A percentile compares a stretch with the other conserved stretches of the same genome.
phyloP scores from a whole-genome alignment of 1,140 invertebrate species.

The Macrocentrus cingulum region DNA sequence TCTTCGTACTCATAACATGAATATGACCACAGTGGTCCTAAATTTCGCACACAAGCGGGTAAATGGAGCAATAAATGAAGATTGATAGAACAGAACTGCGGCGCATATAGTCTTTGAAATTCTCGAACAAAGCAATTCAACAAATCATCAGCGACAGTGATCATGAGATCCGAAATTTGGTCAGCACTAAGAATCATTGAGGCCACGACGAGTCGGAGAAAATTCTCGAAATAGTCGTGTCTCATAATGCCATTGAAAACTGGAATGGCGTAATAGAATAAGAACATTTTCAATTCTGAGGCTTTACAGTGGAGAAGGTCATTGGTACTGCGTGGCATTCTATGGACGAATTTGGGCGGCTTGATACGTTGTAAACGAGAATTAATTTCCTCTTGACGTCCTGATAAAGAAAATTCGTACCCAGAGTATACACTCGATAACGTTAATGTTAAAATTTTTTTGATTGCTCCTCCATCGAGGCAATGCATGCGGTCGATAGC shows the following conservation, averaged over 20 bases:
- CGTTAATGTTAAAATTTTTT: slow-evolving; percentile 20
- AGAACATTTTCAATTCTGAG: slow-evolving; percentile 28
- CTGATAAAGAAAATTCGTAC: slow-evolving; percentile 6
- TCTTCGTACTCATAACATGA: slow-evolving; percentile 34
- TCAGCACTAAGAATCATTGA: slow-evolving; percentile 3
- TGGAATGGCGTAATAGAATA: slow-evolving; percentile 30
- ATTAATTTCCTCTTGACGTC: slow-evolving; percentile 13
- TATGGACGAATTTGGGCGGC: slow-evolving; percentile 32
- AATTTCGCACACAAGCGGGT: slow-evolving; percentile 25
- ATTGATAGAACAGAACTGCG: slow-evolving; percentile 34
- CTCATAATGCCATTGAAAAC: slow-evolving; percentile 30
- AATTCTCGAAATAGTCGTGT: slow-evolving; percentile 22
- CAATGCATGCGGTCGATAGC: slow-evolving; percentile 29
- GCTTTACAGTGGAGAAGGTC: slow-evolving; percentile 34
- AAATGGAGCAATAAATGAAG: slow-evolving; percentile 34
- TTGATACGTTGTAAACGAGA: slow-evolving; percentile 22
- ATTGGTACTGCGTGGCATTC: slow-evolving; percentile 29
- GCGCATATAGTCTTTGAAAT: slow-evolving; percentile 31
- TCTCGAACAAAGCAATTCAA: slow-evolving; percentile 29
- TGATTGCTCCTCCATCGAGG: slow-evolving; percentile 24
- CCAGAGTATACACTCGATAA: slow-evolving; percentile 18
- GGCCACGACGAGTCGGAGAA: not conserved
- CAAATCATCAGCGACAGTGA: slow-evolving; percentile 11
- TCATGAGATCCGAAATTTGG: not conserved
- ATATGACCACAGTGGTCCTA: slow-evolving; percentile 32